A percentile compares a stretch with the other conserved stretches of the same genome.
Conservation (phyloP, 1,140 invertebrate species). For the Leptinotarsa undecemlineata region DNA sequence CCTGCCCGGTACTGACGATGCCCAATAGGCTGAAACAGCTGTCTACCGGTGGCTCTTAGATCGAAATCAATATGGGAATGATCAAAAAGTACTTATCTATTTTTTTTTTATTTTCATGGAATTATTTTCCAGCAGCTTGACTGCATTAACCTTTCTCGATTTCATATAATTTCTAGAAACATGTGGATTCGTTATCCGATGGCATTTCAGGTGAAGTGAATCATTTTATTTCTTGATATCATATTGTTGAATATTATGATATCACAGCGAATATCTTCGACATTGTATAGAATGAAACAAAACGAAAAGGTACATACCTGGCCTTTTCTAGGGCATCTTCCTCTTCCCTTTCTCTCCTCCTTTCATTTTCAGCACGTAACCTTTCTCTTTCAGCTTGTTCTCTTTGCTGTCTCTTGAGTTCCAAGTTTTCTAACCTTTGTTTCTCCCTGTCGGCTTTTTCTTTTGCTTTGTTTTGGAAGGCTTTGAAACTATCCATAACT, state of each 20-base stretch:
- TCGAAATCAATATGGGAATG: no score
- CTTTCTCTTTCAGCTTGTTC: conserved; percentile 84
- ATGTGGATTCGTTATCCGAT: no score
- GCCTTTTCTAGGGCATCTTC: conserved; percentile 76
- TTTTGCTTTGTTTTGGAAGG: conserved; percentile 93
- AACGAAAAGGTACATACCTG: conserved; percentile 55
- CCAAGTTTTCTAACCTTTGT: conserved; percentile 80
- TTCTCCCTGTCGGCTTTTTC: conserved; percentile 91
- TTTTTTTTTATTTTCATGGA: no score
- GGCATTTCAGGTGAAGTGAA: no score
- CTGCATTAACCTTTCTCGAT: no score
- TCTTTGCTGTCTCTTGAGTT: conserved; percentile 74
- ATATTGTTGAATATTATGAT: not conserved
- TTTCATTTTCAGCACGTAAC: conserved; percentile 76
- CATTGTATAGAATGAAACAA: not conserved
- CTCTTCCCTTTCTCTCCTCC: conserved; percentile 76
- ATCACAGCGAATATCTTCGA: not conserved
- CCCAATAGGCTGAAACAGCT: no score
- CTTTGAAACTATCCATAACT: conserved; percentile 74
- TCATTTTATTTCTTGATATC: not conserved
- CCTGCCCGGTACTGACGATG: no score
- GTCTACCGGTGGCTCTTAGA: not conserved
- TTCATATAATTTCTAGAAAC: no score
- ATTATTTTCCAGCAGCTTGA: no score
- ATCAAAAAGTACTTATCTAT: no score